Percentiles rank a stretch among this genome's conserved stretches.
Conservation (phyloP, 2,888 invertebrate genomes). For the Acholoe squamosa region DNA sequence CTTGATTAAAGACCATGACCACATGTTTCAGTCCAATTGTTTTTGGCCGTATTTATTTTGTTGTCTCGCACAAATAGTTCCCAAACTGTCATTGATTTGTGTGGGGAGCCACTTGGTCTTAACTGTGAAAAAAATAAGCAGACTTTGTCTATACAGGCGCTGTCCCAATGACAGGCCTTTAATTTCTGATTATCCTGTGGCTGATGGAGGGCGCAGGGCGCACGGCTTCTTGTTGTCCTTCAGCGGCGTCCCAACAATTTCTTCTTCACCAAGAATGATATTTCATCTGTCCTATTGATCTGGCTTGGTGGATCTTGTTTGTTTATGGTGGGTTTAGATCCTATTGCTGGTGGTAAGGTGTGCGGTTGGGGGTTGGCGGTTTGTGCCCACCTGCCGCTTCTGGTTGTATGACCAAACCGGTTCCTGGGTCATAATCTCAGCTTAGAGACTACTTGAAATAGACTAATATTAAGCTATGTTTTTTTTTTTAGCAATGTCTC, state of each 20-base stretch:
- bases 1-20: no score
- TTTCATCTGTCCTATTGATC: slow-evolving; percentile 52
- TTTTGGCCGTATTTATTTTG: not conserved
- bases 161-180: slow-evolving; percentile 15
- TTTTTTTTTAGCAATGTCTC: no score
- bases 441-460: no score
- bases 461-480: no score
- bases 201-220: not conserved
- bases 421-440: no score
- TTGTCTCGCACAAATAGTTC: not conserved
- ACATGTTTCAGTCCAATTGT: no score
- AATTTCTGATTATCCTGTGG: slow-evolving; percentile 42
- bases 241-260: not conserved
- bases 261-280: slow-evolving; percentile 43
- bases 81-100: not conserved
- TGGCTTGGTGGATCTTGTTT: slow-evolving; percentile 24
- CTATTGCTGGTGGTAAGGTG: slow-evolving; percentile 16
- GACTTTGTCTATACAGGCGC: slow-evolving; percentile 13
- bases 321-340: slow-evolving; percentile 34
- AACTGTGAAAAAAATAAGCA: not conserved
- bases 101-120: slow-evolving; percentile 18
- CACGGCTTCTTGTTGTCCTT: slow-evolving; percentile 25
- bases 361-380: not conserved
- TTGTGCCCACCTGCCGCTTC: not conserved
- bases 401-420: no score